Percentiles rank a stretch among this genome's conserved stretches.
Conservation (phyloP, 2,888 invertebrate species). For the Pogonocherus hispidulus region DNA sequence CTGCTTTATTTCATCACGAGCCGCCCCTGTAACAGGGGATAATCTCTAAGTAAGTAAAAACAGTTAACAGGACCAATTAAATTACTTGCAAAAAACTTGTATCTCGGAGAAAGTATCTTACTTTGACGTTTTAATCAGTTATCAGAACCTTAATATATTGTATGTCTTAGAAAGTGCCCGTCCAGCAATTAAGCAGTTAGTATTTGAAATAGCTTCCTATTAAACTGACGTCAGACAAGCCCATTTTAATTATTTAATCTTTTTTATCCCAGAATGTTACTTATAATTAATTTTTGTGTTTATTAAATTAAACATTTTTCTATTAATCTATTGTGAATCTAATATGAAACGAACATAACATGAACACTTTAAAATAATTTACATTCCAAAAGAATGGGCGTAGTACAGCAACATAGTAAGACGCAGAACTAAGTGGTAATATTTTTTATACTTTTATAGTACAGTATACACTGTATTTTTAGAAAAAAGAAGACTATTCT, state of each 20-base stretch:
- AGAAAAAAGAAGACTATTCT: too few species aligned
- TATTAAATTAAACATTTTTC: neutral
- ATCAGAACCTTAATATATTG: slow-evolving; percentile 20
- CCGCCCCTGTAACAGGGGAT: too few species aligned
- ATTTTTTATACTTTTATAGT: too few species aligned
- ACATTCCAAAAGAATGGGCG: neutral
- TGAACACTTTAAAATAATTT: too few species aligned
- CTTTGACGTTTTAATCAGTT: slow-evolving; percentile 16
- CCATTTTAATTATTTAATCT: slow-evolving; percentile 1
- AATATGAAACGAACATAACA: too few species aligned
- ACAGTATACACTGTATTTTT: too few species aligned
- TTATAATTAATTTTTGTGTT: neutral
- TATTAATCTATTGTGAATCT: too few species aligned
- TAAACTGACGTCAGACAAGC: neutral
- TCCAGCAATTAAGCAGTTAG: slow-evolving; percentile 5
- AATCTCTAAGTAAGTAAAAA: neutral
- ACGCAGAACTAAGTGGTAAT: too few species aligned
- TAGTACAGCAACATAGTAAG: too few species aligned
- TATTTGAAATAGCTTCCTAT: slow-evolving; percentile 16
- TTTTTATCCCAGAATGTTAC: neutral
- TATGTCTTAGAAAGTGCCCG: slow-evolving; percentile 13
- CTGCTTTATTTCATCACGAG: too few species aligned
- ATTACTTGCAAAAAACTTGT: slow-evolving; percentile 4
- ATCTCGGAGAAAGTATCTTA: slow-evolving; percentile 16
- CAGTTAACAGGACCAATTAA: slow-evolving; percentile 6